Conservation (phyloP, 2,113 vertebrate genomes). For the Saguinus imperator region DNA sequence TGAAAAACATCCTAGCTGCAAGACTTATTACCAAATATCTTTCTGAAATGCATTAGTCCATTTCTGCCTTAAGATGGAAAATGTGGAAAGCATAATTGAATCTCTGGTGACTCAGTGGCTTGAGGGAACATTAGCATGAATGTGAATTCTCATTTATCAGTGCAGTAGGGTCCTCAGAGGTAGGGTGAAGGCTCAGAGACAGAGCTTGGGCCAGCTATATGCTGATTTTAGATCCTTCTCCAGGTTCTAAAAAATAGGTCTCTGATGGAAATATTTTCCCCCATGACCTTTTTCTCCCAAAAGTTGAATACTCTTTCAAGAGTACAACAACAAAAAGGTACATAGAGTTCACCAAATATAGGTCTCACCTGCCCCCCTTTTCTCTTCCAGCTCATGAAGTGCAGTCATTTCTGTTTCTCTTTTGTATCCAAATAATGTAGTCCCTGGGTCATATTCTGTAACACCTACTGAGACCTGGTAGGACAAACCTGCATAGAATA, state of each 20-base stretch:
- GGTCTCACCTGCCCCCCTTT: background rate
- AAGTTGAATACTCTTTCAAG: background rate
- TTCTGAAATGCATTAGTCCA: background rate
- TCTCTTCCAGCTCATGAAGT: background rate
- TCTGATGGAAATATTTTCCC: background rate
- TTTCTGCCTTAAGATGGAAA: background rate
- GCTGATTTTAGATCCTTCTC: background rate
- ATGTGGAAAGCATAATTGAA: background rate
- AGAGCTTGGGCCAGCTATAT: background rate
- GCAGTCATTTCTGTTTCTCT: background rate
- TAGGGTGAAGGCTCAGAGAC: background rate
- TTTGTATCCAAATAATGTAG: too few species aligned
- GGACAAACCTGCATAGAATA: background rate
- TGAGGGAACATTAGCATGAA: background rate
- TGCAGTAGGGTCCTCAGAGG: background rate
- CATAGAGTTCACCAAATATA: background rate
- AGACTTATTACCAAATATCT: background rate
- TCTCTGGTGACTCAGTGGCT: background rate
- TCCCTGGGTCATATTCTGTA: rapidly evolving
- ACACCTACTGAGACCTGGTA: too few species aligned
- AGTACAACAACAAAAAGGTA: background rate
- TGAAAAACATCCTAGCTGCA: background rate
- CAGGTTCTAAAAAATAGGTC: background rate
- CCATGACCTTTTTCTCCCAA: background rate
- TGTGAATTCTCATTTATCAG: background rate